These are phyloP conservation scores for Apostichopus parvimensis DNA, from an alignment of 35 echinoderm and acorn worm species.

Conservation along the genomic window DNA sequence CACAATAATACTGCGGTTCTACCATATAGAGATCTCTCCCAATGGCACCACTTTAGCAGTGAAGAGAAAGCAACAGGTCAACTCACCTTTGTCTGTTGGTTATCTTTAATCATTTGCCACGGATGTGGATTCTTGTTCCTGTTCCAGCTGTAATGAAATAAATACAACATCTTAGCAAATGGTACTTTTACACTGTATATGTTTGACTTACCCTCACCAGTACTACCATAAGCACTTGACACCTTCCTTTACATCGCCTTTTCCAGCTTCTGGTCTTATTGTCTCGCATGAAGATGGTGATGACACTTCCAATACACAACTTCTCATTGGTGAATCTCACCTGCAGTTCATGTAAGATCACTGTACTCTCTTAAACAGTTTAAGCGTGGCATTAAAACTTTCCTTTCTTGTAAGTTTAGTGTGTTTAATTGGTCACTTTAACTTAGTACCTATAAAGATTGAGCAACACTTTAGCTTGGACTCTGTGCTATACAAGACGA, in stretches of 20 bases:
- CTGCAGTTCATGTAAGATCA: no score
- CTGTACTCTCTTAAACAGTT: no score
- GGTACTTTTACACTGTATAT: no score
- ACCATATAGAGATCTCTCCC: background rate
- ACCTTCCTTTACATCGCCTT: no score
- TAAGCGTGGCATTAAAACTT: background rate
- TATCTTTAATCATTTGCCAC: conserved; percentile 19
- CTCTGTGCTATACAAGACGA: background rate
- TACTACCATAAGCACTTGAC: no score
- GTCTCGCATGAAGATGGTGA: no score
- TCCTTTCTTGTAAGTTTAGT: background rate
- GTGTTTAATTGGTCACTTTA: background rate
- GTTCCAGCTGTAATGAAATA: conserved; percentile 18
- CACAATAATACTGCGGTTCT: background rate
- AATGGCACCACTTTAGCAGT: background rate
- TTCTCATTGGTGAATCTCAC: no score
- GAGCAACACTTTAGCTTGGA: background rate
- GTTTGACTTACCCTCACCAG: no score
- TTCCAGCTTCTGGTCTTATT: no score
- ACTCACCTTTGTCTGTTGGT: conserved; percentile 15
- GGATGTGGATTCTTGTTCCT: conserved; percentile 18
- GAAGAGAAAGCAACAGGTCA: background rate
- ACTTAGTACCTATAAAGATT: background rate
- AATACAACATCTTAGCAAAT: background rate
- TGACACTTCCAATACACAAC: no score